These are phyloP conservation scores for Andricus grossulariae DNA, from an alignment of 1,140 invertebrate species.

Conservation along the genomic window DNA sequence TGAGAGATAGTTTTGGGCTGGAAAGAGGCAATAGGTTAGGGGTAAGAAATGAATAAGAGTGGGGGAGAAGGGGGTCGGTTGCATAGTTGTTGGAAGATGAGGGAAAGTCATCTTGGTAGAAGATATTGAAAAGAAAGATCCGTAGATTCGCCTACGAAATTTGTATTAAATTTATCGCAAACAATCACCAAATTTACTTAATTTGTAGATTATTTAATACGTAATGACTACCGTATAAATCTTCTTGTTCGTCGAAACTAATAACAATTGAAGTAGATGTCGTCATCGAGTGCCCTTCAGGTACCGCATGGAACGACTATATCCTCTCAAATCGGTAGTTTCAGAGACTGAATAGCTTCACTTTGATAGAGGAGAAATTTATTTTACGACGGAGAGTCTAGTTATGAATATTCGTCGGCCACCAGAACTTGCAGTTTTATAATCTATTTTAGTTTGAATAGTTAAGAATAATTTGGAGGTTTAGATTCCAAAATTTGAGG, in stretches of 20 bases:
- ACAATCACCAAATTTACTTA: too few relatives aligned
- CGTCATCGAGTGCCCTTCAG: slow-evolving; percentile 12
- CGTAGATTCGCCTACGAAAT: too few relatives aligned
- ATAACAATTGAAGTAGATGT: slow-evolving; percentile 4
- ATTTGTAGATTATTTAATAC: too few relatives aligned
- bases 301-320: background rate
- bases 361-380: background rate
- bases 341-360: slow-evolving; percentile 8
- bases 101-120: too few relatives aligned
- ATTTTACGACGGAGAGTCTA: slow-evolving; percentile 4
- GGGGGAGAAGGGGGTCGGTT: too few relatives aligned
- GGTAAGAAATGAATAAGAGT: too few relatives aligned
- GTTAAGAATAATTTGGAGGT: background rate
- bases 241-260: slow-evolving; percentile 11
- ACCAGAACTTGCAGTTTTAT: background rate
- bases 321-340: slow-evolving; percentile 8
- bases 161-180: too few relatives aligned
- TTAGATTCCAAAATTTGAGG: background rate
- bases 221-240: too few relatives aligned
- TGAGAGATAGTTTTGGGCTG: too few relatives aligned
- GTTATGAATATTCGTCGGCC: background rate
- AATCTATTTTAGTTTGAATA: background rate
- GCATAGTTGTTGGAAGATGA: too few relatives aligned
- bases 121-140: too few relatives aligned
- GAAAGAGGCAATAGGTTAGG: too few relatives aligned